These are phyloP conservation scores for Kryphioiulus occultus DNA, from an alignment of 2,888 invertebrate species.

Conservation along the genomic window DNA sequence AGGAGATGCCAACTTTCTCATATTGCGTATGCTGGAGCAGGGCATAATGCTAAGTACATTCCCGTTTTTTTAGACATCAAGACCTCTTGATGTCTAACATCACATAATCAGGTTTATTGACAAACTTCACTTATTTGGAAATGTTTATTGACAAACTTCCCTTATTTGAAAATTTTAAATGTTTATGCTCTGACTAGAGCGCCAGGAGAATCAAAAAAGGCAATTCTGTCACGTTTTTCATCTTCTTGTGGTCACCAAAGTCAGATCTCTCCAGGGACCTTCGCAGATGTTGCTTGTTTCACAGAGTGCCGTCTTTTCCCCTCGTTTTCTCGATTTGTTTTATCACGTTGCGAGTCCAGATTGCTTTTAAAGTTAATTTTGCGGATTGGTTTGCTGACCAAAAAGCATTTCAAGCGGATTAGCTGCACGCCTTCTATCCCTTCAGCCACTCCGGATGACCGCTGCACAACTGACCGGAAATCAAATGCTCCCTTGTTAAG, in stretches of 20 bases:
- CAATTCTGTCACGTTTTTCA: too few relatives aligned
- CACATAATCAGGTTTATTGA: too few relatives aligned
- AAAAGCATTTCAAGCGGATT: not conserved
- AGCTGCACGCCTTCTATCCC: not conserved
- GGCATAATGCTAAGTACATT: too few relatives aligned
- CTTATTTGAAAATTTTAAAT: too few relatives aligned
- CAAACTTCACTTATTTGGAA: too few relatives aligned
- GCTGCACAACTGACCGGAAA: not conserved
- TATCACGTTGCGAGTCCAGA: not conserved
- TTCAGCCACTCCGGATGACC: not conserved
- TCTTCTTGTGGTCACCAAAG: not conserved
- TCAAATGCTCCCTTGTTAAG: not conserved
- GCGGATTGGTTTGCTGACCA: not conserved
- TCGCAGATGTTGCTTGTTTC: not conserved
- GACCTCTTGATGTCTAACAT: too few relatives aligned
- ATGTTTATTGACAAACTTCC: too few relatives aligned
- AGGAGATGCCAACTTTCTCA: too few relatives aligned
- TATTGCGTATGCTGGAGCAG: too few relatives aligned
- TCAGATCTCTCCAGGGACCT: not conserved
- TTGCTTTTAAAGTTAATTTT: slow-evolving; percentile 15
- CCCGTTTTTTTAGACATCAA: too few relatives aligned
- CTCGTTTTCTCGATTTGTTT: slow-evolving; percentile 13
- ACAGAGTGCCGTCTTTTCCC: not conserved
- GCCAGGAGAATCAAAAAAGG: too few relatives aligned
- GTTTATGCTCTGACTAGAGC: too few relatives aligned